Percentiles rank a stretch among this genome's conserved stretches.
phyloP scores from a whole-genome alignment of 2,888 invertebrate genomes.

The Gymnocheta viridis region DNA sequence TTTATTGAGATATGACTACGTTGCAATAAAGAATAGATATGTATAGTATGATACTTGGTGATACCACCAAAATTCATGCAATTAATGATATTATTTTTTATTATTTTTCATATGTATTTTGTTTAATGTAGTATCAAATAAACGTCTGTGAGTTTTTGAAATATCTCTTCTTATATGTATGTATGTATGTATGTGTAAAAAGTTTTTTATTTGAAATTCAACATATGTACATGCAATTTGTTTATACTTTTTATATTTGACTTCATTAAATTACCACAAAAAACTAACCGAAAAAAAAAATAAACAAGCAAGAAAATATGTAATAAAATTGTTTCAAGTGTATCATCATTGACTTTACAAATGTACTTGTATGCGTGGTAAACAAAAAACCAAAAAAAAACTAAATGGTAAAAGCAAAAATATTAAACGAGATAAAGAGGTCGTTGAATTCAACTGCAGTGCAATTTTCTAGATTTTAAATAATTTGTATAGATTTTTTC shows the following conservation, averaged over 20 bases:
- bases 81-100: no score
- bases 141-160: background rate
- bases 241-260: constrained; percentile 27
- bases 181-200: background rate
- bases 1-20: no score
- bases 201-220: background rate
- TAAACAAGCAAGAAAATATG: background rate
- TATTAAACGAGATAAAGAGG: constrained; percentile 18
- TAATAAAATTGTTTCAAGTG: constrained; percentile 36
- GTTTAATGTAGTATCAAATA: background rate
- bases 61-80: no score
- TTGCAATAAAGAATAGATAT: no score
- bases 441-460: constrained; percentile 31
- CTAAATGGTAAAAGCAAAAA: background rate
- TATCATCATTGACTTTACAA: constrained; percentile 37
- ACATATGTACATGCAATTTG: background rate
- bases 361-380: background rate
- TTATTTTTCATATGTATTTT: no score
- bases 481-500: constrained; percentile 3
- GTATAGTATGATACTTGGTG: no score
- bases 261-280: constrained; percentile 38
- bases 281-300: constrained; percentile 4
- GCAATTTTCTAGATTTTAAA: background rate
- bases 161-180: background rate
- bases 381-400: constrained; percentile 2